Conservation (phyloP, 2,797 vertebrate species). For the Artibeus jamaicensis region DNA sequence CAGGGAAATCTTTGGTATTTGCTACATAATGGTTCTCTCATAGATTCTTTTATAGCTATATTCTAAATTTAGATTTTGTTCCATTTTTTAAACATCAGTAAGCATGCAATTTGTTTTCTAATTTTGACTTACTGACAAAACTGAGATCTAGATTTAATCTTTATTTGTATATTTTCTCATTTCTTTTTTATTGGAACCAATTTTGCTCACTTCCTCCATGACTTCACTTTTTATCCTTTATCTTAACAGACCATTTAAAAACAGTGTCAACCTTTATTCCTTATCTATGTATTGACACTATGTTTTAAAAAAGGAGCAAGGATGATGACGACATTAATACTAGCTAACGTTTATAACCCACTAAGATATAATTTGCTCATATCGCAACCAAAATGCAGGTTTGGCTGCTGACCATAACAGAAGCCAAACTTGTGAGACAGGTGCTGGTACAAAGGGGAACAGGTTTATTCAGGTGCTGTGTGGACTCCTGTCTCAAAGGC, state of each 20-base stretch:
- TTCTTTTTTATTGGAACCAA: background rate
- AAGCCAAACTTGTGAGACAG: background rate
- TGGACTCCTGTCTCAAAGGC: background rate
- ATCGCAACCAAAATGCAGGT: background rate
- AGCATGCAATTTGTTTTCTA: background rate
- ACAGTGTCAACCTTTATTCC: background rate
- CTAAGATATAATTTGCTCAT: background rate
- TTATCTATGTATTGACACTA: background rate
- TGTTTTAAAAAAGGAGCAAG: background rate
- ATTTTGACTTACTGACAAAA: background rate
- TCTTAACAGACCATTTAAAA: background rate
- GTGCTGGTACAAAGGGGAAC: background rate
- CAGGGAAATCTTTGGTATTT: background rate
- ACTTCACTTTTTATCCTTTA: background rate
- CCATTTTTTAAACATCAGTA: background rate
- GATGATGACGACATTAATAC: background rate
- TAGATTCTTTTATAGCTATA: background rate
- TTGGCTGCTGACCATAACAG: background rate
- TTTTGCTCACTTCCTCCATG: background rate
- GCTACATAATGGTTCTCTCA: background rate
- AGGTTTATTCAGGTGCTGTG: background rate
- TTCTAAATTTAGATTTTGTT: conserved; percentile 10
- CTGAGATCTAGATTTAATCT: background rate
- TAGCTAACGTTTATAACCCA: background rate
- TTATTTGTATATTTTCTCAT: background rate